Evolutionary conservation across 2,113 vertebrate genomes (phyloP).

Genomic region (cattle (Bos taurus)): ARS-UCD2.0 NC_037351.1:47940501-47941000

Average conservation of each 20-base stretch:
- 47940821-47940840: background rate
- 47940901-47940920: background rate
- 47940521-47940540: background rate
- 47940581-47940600: background rate
- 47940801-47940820: background rate
- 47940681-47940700: background rate
- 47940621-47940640: constrained; percentile 29
- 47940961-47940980: background rate
- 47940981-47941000: background rate
- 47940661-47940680: background rate
- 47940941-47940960: background rate
- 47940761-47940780: background rate
- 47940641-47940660: constrained; percentile 30
- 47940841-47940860: background rate
- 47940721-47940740: background rate
- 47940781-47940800: background rate
- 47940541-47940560: background rate
- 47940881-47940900: background rate
- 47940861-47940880: background rate
- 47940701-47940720: background rate
- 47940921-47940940: background rate
- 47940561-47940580: constrained; percentile 4
- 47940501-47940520: constrained; percentile 10
- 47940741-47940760: background rate
- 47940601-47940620: background rate